A percentile compares a stretch with the other conserved stretches of the same genome.
Evolutionary conservation across 2,888 invertebrate genomes (phyloP).

Genomic region (Deladenus siricidicola): DNA sequence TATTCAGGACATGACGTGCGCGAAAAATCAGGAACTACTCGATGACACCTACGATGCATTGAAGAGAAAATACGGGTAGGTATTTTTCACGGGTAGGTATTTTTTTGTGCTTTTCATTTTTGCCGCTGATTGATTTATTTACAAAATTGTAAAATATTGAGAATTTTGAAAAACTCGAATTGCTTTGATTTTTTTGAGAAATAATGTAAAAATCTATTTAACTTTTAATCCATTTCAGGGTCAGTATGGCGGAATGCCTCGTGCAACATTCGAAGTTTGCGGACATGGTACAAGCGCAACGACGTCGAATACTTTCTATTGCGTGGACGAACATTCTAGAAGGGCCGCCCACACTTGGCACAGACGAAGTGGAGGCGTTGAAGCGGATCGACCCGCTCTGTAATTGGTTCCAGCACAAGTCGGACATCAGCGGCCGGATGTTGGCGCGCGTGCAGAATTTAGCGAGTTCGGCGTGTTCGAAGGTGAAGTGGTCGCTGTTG

Average conservation of each 20-base stretch:
- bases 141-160: no score
- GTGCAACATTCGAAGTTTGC: background rate
- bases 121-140: no score
- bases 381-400: constrained; percentile 7
- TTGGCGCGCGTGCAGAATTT: constrained; percentile 27
- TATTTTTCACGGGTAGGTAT: background rate
- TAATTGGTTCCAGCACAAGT: constrained; percentile 9
- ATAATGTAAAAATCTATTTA: no score
- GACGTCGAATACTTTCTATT: background rate
- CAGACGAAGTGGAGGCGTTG: constrained; percentile 1
- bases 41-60: background rate
- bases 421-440: constrained; percentile 15
- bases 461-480: constrained; percentile 16
- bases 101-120: background rate
- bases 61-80: constrained; percentile 12
- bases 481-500: constrained; percentile 41
- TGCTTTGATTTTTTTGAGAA: no score
- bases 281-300: no score
- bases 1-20: constrained; percentile 29
- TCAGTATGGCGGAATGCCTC: constrained; percentile 9
- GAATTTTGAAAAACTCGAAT: no score
- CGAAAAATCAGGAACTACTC: constrained; percentile 8
- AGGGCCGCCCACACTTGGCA: background rate
- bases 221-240: background rate
- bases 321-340: background rate